Evolutionary conservation across 2,113 vertebrate genomes (phyloP).

Genomic region (Phrynosoma platyrhinos): DNA sequence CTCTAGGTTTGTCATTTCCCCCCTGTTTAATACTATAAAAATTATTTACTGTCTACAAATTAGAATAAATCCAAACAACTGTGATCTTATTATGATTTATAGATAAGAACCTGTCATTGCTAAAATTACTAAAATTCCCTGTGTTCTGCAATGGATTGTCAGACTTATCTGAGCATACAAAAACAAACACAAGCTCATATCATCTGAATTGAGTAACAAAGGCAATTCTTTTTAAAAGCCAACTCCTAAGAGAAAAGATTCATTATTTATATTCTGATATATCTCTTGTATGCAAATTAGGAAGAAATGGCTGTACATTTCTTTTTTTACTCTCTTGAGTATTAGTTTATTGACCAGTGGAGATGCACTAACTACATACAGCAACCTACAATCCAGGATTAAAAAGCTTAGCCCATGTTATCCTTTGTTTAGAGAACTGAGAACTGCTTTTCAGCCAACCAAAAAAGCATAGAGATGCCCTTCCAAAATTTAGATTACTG

Average conservation of each 20-base stretch:
- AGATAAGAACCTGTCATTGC: no score
- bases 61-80: not conserved
- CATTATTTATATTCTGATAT: not conserved
- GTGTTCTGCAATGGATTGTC: not conserved
- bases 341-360: not conserved
- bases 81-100: not conserved
- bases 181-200: not conserved
- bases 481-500: not conserved
- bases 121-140: not conserved
- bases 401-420: not conserved
- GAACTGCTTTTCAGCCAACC: no score
- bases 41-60: not conserved
- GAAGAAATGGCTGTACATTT: not conserved
- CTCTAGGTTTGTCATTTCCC: not conserved
- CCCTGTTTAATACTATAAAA: no score
- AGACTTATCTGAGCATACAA: not conserved
- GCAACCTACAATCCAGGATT: not conserved
- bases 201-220: not conserved
- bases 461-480: not conserved
- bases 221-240: not conserved
- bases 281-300: not conserved
- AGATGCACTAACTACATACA: not conserved
- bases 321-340: not conserved
- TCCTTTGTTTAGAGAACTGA: not conserved
- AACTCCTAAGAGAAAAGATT: not conserved